phyloP scores from a whole-genome alignment of 2,113 vertebrate species.

The Bambusicola thoracicus region DNA sequence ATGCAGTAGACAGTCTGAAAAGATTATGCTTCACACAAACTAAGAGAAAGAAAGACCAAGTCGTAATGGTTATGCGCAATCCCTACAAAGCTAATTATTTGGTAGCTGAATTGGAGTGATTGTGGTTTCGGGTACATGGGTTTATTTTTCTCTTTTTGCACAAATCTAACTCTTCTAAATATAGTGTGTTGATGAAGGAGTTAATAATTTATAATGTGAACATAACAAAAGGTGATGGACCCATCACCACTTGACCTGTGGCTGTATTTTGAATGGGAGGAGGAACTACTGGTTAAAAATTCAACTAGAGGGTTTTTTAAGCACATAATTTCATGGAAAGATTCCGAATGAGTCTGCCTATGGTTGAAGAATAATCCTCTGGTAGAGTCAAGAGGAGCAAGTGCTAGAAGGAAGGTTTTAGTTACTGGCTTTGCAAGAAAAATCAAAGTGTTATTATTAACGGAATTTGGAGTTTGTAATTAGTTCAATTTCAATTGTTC shows the following conservation, averaged over 20 bases:
- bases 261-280: not conserved
- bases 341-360: not conserved
- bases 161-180: not conserved
- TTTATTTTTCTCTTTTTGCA: not conserved
- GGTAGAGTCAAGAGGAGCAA: not conserved
- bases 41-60: not conserved
- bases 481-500: slow-evolving; percentile 54
- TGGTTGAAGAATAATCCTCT: not conserved
- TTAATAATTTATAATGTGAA: not conserved
- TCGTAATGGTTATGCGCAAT: not conserved
- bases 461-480: not conserved
- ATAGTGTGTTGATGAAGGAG: not conserved
- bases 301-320: not conserved
- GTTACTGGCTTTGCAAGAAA: not conserved
- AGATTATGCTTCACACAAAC: not conserved
- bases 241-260: not conserved
- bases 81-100: not conserved
- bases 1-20: not conserved
- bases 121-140: not conserved
- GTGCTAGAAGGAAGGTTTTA: not conserved
- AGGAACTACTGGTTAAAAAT: not conserved
- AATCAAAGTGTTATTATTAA: not conserved
- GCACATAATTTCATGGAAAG: not conserved
- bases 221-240: not conserved
- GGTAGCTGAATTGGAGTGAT: not conserved